phyloP scores from a whole-genome alignment of 2,113 vertebrate genomes.

The Cyanocitta stelleri region DNA sequence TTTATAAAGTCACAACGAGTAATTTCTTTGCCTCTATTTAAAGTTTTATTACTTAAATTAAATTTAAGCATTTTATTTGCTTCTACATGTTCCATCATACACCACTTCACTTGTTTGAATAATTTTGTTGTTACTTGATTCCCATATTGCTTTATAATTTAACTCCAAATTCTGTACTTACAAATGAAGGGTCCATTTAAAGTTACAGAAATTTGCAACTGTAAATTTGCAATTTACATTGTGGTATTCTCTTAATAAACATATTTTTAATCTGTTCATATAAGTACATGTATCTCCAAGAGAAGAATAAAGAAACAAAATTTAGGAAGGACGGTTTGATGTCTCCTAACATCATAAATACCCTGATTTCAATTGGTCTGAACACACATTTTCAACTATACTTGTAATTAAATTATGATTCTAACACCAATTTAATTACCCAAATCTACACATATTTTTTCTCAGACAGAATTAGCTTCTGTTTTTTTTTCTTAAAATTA shows the following conservation, averaged over 20 bases:
- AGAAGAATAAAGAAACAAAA: conserved; percentile 11
- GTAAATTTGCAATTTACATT: not conserved
- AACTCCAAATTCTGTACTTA: not conserved
- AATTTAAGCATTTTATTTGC: not conserved
- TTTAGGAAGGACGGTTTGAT: not conserved
- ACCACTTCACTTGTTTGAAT: not conserved
- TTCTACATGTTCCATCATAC: not conserved
- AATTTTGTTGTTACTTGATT: conserved; percentile 3
- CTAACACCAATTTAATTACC: not conserved
- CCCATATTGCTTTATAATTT: not conserved
- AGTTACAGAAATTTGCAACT: not conserved
- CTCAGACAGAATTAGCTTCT: conserved; percentile 7
- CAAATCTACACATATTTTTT: not conserved
- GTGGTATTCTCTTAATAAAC: not conserved
- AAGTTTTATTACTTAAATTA: not conserved
- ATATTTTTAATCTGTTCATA: not conserved
- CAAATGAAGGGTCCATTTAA: conserved; percentile 13
- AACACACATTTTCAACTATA: not conserved
- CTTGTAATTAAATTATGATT: conserved; percentile 1
- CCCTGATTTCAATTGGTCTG: not conserved
- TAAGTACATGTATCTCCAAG: not conserved
- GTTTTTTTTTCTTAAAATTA: not conserved
- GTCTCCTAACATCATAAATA: not conserved
- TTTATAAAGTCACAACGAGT: not conserved
- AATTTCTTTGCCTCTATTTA: not conserved